These are phyloP conservation scores for Cheilosia urbana DNA, from an alignment of 2,888 invertebrate species.

Conservation along the genomic window DNA sequence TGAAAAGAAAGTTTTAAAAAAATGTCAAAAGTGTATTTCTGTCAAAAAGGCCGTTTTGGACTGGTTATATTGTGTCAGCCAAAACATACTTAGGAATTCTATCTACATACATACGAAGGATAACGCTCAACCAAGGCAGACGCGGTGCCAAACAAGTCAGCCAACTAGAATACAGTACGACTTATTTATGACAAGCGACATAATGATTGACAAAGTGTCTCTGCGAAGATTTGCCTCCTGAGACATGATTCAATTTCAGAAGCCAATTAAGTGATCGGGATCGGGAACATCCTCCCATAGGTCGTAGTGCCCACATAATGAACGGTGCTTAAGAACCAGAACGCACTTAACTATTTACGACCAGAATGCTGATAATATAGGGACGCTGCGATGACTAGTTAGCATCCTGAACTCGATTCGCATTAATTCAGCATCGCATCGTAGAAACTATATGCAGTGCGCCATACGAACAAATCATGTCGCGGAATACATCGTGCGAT, in stretches of 20 bases:
- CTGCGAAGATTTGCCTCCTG: neutral
- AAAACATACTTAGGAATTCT: too few relatives aligned
- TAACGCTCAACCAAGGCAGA: too few relatives aligned
- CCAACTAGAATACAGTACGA: too few relatives aligned
- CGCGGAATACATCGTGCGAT: slow-evolving; percentile 49
- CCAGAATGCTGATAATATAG: slow-evolving; percentile 55
- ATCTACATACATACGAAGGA: too few relatives aligned
- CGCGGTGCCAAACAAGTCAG: too few relatives aligned
- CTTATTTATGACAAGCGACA: neutral
- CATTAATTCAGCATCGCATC: slow-evolving; percentile 55
- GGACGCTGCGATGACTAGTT: slow-evolving; percentile 58
- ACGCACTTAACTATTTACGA: slow-evolving; percentile 64
- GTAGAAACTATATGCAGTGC: neutral
- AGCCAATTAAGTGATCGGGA: slow-evolving; percentile 51
- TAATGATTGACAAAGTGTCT: slow-evolving; percentile 26
- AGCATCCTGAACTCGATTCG: slow-evolving; percentile 68
- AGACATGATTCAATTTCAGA: slow-evolving; percentile 3
- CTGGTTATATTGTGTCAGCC: too few relatives aligned
- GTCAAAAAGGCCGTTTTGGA: too few relatives aligned
- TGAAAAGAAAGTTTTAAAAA: too few relatives aligned
- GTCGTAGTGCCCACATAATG: slow-evolving; percentile 48
- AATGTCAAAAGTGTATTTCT: too few relatives aligned
- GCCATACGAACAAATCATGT: slow-evolving; percentile 63
- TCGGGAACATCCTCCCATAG: slow-evolving; percentile 31
- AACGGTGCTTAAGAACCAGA: slow-evolving; percentile 74